Evolutionary conservation across 2,888 invertebrate genomes (phyloP).

Genomic region (Sialis fuliginosa): DNA sequence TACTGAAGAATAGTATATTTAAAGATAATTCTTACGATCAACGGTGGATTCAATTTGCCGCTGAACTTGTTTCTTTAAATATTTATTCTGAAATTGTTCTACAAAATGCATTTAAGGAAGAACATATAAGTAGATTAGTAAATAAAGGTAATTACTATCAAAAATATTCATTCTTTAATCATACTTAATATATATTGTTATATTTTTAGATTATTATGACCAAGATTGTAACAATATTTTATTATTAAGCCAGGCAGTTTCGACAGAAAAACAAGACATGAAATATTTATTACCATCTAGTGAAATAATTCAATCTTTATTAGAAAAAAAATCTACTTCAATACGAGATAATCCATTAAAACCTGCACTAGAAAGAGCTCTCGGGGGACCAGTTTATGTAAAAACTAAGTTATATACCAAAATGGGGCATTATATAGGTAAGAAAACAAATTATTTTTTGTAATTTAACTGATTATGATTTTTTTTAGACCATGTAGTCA

Average conservation of each 20-base stretch:
- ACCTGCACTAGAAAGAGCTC: constrained; percentile 28
- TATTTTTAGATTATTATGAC: constrained; percentile 18
- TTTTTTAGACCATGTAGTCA: constrained; percentile 31
- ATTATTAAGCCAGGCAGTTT: constrained; percentile 33
- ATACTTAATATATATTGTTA: neutral
- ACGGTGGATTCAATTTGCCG: constrained; percentile 18
- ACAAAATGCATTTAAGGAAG: constrained; percentile 26
- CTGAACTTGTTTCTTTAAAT: constrained; percentile 38
- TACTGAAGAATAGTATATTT: constrained; percentile 16
- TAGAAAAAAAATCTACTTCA: constrained; percentile 19
- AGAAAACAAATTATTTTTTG: neutral
- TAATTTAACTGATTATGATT: neutral
- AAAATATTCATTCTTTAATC: neutral
- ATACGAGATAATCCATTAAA: constrained; percentile 26
- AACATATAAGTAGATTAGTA: neutral
- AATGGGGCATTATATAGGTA: constrained; percentile 18
- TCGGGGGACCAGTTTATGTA: constrained; percentile 39
- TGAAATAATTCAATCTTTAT: constrained; percentile 23
- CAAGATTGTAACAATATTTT: constrained; percentile 32
- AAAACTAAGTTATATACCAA: constrained; percentile 33
- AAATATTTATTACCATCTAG: constrained; percentile 24
- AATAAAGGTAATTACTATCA: neutral
- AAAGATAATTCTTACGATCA: constrained; percentile 30
- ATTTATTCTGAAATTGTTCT: constrained; percentile 36
- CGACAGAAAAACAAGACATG: constrained; percentile 17